Evolutionary conservation across 1,140 invertebrate genomes (phyloP).

Genomic region (Ylistrum balloti): DNA sequence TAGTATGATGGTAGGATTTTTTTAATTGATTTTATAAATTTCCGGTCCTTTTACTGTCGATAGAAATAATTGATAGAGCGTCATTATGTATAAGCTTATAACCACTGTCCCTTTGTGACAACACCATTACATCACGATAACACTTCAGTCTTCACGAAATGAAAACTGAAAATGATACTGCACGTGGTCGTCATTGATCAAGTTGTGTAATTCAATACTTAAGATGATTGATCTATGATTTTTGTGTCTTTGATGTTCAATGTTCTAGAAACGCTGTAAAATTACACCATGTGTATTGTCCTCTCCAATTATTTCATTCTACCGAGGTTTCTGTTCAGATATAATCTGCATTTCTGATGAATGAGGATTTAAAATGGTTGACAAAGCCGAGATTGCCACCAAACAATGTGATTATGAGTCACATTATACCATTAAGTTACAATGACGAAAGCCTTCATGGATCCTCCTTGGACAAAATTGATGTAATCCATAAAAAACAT

Average conservation of each 20-base stretch:
- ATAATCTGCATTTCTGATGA: slow-evolving; percentile 30
- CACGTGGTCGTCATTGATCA: background rate
- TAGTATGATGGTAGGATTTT: background rate
- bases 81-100: background rate
- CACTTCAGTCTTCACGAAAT: background rate
- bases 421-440: slow-evolving; percentile 32
- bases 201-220: background rate
- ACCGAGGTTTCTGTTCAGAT: background rate
- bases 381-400: background rate
- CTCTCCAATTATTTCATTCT: slow-evolving; percentile 27
- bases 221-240: background rate
- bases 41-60: background rate
- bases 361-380: slow-evolving; percentile 31
- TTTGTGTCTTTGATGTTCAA: background rate
- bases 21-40: background rate
- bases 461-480: background rate
- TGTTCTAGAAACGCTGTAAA: background rate
- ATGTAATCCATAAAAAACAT: background rate
- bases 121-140: slow-evolving; percentile 4
- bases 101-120: background rate
- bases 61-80: background rate
- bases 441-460: background rate
- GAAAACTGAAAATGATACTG: background rate
- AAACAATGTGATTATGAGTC: slow-evolving; percentile 31
- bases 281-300: slow-evolving; percentile 18